Base-by-base conservation (phyloP, 2,113 vertebrate genomes). In the Polyodon spathula region DNA sequence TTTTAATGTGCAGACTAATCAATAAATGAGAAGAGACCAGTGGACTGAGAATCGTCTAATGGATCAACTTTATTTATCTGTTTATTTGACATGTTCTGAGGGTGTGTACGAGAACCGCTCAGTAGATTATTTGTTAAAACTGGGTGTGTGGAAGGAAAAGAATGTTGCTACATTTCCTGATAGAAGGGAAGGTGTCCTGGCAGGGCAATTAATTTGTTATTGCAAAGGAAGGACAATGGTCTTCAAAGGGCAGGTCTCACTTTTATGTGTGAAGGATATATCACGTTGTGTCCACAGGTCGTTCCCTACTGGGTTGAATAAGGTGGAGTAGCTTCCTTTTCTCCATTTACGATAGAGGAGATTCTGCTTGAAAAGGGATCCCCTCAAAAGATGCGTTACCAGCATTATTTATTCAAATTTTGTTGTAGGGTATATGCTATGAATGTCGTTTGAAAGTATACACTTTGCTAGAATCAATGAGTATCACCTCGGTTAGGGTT, bases 131-230 rank as follows among this genome's bases (percentile, higher is more conserved):
- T 27, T 27, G 27, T 27, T 27, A 27, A 27, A 27, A 27, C 27
- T 27, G 27, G 27, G 3, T 27, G 3, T 27, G 1, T 16, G 17
- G 53, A 12, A 44, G 27, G 17, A 27, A 42, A 54, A 54, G n/a
- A 60, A 59, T 44, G 63, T 15, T 27, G 50, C 14, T 39, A 46
- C 50, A 40, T 64, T 59, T 59, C 51, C 59, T 54, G 17, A 15
- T 51, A 16, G 4, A 56, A 59, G 57, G 54, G 17, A 40, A 54
- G 40, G 61, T 56, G 57, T 63, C 63, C 63, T 65, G 60, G 44
- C 38, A 57, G 52, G 64, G 64, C 58, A 59, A 62, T 60, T 60
- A 59, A 63, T 62, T 63, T 53, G 60, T 69, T 66, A 66, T 65
- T 66, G 61, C 46, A 43, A 27, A 44, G 50, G 37, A 14, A 10